phyloP scores from a whole-genome alignment of 2,113 vertebrate species.

The Amblyopsis rosae region DNA sequence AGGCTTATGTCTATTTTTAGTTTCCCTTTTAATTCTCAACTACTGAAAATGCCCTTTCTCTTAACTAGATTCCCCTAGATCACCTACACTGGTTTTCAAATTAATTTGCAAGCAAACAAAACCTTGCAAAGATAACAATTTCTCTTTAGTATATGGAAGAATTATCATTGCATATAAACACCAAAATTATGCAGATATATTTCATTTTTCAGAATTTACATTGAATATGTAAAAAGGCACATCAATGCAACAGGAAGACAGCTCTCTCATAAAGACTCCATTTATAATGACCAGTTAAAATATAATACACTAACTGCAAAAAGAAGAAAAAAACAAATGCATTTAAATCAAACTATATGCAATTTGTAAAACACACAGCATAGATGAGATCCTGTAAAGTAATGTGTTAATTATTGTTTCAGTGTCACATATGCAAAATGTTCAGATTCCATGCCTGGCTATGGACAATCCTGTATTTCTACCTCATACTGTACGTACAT shows the following conservation, averaged over 20 bases:
- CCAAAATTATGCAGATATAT: constrained; percentile 38
- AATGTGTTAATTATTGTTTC: constrained; percentile 1
- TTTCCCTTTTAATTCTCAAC: not conserved
- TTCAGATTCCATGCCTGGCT: constrained; percentile 3
- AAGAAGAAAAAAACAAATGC: constrained; percentile 12
- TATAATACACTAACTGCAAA: constrained; percentile 31
- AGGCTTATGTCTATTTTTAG: not conserved
- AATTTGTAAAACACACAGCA: constrained; percentile 18
- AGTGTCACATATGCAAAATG: not conserved
- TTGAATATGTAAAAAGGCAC: constrained; percentile 68
- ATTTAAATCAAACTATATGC: constrained; percentile 30
- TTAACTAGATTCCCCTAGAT: not conserved
- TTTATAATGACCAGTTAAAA: constrained; percentile 49
- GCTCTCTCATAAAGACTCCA: constrained; percentile 56
- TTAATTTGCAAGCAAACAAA: not conserved
- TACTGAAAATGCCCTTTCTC: not conserved
- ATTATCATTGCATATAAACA: constrained; percentile 42
- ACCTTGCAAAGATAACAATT: constrained; percentile 23
- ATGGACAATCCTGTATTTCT: constrained; percentile 15
- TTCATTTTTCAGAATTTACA: constrained; percentile 42
- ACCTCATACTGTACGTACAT: constrained; percentile 46
- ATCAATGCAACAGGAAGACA: constrained; percentile 40
- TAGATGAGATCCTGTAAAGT: constrained; percentile 32
- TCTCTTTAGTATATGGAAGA: constrained; percentile 46
- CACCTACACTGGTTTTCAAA: no score